Base-by-base conservation (phyloP, 2,888 invertebrate species). In the Habrosyne pyritoides region DNA sequence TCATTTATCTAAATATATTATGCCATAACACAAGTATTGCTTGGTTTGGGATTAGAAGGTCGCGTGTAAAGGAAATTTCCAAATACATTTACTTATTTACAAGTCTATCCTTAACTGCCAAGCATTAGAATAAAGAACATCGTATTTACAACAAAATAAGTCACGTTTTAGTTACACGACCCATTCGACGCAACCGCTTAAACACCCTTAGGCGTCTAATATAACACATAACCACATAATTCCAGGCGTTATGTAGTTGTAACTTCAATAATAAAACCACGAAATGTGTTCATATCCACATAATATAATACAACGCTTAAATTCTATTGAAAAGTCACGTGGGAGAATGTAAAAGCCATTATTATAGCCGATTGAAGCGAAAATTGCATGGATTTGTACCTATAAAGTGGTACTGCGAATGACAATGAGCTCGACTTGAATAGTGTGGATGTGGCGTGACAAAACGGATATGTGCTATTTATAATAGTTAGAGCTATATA, bases 381-480 rank as follows among this genome's bases (percentile, higher is more conserved):
- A 42, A 50, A 66, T 61, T 56, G 47, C 54, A 36, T 8, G 33
- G 59, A 63, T 63, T 66, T 42, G 14, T 61, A 61, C 48, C 21
- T 52, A 47, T 47, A 56, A 18, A 52, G 14, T 49, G 60, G 47
- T n/a, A 12, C 46, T 26, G 42, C 42, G 36, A 48, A 53, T 47
- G 52, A 68, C 66, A 68, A 64, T 68, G 56, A 52, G 48, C 47
- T 28, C 57, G 56, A 64, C 58, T 61, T 60, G 47, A 53, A 53
- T 63, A 51, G 60, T 66, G 57, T 61, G 64, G 59, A 55, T 60
- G 65, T 42, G 42, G 42, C 42, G 59, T 55, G 58, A 26, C 54
- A 12, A 55, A 52, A 42, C 60, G 66, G 63, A 68, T 64, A 66
- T 52, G 56, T 61, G 53, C 55, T 53, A 59, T 63, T 66, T 53